Evolutionary conservation across 1,140 invertebrate genomes (phyloP).

Genomic region (Homarus americanus): DNA sequence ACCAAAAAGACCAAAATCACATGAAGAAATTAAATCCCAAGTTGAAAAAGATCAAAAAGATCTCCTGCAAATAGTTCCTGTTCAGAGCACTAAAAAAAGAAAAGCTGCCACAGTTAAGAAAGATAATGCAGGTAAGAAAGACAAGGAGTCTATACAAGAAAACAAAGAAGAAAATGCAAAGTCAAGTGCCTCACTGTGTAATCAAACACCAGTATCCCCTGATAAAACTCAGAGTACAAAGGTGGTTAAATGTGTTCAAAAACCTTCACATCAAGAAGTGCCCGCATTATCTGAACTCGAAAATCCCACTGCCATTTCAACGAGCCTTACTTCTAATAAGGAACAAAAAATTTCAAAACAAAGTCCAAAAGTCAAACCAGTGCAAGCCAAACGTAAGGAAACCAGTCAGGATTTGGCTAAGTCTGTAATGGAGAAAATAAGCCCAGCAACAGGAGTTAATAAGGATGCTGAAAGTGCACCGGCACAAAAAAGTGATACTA

Average conservation of each 20-base stretch:
- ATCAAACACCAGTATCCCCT: conserved; percentile 52
- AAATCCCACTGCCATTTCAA: conserved; percentile 44
- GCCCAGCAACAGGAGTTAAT: not conserved
- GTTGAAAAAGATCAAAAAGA: not conserved
- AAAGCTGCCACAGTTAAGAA: conserved; percentile 27
- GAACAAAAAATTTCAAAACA: conserved; percentile 8
- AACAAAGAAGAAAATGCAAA: conserved; percentile 15
- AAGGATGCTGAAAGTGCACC: not conserved
- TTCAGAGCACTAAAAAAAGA: conserved; percentile 24
- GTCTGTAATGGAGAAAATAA: not conserved
- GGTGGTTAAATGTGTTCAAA: conserved; percentile 42
- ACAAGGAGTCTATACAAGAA: not conserved
- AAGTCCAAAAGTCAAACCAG: conserved; percentile 3
- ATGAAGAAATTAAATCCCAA: not conserved
- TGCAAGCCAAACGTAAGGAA: conserved; percentile 20
- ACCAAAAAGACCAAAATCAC: conserved; percentile 17
- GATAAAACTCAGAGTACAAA: conserved; percentile 62
- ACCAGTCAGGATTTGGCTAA: not conserved
- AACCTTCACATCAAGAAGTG: conserved; percentile 38
- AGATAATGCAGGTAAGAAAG: conserved; percentile 22
- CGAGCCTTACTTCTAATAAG: conserved; percentile 22
- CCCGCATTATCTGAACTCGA: conserved; percentile 25
- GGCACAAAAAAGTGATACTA: not conserved
- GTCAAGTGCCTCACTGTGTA: conserved; percentile 62
- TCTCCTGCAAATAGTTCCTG: not conserved